A percentile compares a stretch with the other conserved stretches of the same genome.
These are phyloP conservation scores for Rhipidura dahli DNA, from an alignment of 2,113 vertebrate genomes.

Conservation along the genomic window DNA sequence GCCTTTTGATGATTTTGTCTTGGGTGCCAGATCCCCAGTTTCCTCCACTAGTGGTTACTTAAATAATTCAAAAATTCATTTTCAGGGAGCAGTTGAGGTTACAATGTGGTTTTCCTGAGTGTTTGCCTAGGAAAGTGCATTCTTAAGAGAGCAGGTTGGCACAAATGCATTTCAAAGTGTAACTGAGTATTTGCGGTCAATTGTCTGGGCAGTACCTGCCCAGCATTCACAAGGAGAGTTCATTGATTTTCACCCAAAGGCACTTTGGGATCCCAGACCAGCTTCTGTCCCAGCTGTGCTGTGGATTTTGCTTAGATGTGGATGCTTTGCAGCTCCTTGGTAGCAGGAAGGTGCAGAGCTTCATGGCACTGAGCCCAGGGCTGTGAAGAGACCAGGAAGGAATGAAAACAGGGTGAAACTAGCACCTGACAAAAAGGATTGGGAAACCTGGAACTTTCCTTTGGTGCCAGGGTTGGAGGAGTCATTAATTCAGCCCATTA, in stretches of 20 bases:
- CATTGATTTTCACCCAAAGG: background rate
- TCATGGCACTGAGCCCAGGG: background rate
- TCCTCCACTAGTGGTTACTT: background rate
- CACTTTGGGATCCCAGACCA: background rate
- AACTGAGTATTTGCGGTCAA: background rate
- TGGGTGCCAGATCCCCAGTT: background rate
- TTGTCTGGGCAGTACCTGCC: background rate
- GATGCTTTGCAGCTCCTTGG: background rate
- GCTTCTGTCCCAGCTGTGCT: background rate
- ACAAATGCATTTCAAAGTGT: background rate
- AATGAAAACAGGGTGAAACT: background rate
- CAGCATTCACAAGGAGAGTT: background rate
- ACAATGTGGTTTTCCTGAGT: background rate
- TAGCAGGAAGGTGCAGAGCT: background rate
- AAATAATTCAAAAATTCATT: background rate
- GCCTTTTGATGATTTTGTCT: background rate
- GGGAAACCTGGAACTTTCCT: background rate
- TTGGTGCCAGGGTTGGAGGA: background rate
- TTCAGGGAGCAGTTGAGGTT: slow-evolving; percentile 1
- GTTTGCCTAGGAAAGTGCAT: background rate
- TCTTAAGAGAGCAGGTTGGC: background rate
- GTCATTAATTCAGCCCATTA: background rate
- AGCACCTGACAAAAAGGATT: background rate
- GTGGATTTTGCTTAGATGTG: background rate
- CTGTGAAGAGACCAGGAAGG: background rate